These are phyloP conservation scores for Caenorhabditis panamensis DNA, from an alignment of 2,888 invertebrate genomes.

Conservation along the genomic window DNA sequence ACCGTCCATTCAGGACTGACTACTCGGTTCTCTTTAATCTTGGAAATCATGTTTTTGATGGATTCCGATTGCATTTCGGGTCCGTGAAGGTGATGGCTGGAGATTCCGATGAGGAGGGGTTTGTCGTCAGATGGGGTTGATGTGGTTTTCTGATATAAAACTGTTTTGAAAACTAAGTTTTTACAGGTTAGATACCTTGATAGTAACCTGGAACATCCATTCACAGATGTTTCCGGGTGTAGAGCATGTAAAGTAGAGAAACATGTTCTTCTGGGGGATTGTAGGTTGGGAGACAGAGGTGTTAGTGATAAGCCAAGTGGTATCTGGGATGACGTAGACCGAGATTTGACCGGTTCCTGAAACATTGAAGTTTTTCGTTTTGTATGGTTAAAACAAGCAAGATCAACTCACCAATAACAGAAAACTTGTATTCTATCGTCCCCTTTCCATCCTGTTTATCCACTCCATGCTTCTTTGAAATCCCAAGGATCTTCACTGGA, in stretches of 20 bases:
- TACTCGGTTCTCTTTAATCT: slow-evolving; percentile 54
- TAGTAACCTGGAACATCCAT: slow-evolving; percentile 64
- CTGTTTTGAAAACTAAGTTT: neutral
- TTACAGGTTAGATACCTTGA: slow-evolving; percentile 50
- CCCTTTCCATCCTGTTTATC: slow-evolving; percentile 16
- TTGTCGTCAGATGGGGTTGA: slow-evolving; percentile 51
- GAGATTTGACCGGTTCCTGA: slow-evolving; percentile 70
- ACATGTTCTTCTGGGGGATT: slow-evolving; percentile 59
- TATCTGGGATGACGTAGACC: slow-evolving; percentile 64
- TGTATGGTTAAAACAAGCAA: neutral
- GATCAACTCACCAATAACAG: slow-evolving; percentile 52
- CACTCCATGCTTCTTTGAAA: slow-evolving; percentile 47
- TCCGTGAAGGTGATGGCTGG: slow-evolving; percentile 69
- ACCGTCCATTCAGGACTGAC: slow-evolving; percentile 67
- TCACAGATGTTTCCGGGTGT: slow-evolving; percentile 55
- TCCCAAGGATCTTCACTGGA: slow-evolving; percentile 44
- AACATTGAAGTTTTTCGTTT: neutral
- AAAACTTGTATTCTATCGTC: slow-evolving; percentile 57
- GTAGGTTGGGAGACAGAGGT: slow-evolving; percentile 49
- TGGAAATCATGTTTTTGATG: slow-evolving; percentile 56
- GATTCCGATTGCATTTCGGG: slow-evolving; percentile 66
- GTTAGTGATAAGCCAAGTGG: slow-evolving; percentile 53
- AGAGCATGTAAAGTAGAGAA: slow-evolving; percentile 67
- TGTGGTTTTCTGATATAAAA: slow-evolving; percentile 37
- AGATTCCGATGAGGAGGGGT: slow-evolving; percentile 63